These are phyloP conservation scores for Caenorhabditis remanei DNA, from an alignment of 1,140 invertebrate species.

Conservation along the genomic window DNA sequence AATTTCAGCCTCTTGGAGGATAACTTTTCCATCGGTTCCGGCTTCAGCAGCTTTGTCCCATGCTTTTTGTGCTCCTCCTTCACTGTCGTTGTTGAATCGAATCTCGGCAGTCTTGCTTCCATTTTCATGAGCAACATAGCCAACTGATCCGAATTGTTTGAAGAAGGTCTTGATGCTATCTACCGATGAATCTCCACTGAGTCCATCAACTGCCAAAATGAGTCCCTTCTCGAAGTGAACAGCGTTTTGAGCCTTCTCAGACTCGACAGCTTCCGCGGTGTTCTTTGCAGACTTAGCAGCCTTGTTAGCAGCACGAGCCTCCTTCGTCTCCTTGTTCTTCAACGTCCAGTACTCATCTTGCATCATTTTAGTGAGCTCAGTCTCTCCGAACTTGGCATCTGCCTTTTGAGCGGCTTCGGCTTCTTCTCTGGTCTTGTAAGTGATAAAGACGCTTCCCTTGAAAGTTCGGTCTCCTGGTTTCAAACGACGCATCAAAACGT, in stretches of 20 bases:
- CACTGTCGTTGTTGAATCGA: slow-evolving; percentile 80
- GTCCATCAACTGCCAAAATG: slow-evolving; percentile 70
- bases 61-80: slow-evolving; percentile 83
- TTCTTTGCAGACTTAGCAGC: slow-evolving; percentile 78
- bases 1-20: slow-evolving; percentile 83
- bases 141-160: slow-evolving; percentile 70
- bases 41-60: slow-evolving; percentile 81
- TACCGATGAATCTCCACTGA: slow-evolving; percentile 65
- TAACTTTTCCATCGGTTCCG: slow-evolving; percentile 78
- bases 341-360: slow-evolving; percentile 82
- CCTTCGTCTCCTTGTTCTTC: slow-evolving; percentile 83
- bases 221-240: slow-evolving; percentile 72
- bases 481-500: slow-evolving; percentile 80
- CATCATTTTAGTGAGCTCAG: slow-evolving; percentile 69
- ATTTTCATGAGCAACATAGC: slow-evolving; percentile 72
- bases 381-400: slow-evolving; percentile 82
- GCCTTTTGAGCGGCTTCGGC: slow-evolving; percentile 84
- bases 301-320: slow-evolving; percentile 64
- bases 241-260: slow-evolving; percentile 74
- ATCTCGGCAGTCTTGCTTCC: slow-evolving; percentile 62
- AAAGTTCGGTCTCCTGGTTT: slow-evolving; percentile 79
- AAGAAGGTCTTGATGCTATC: slow-evolving; percentile 73
- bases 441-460: slow-evolving; percentile 89
- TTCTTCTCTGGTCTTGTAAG: slow-evolving; percentile 85
- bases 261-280: slow-evolving; percentile 77